Conservation (phyloP, 2,113 vertebrate species). For the cattle (Bos taurus) region ARS-UCD2.0 NC_037344.1:13745501-13746000, state of each 20-base stretch:
- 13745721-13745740: background rate
- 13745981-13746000: background rate
- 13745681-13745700: slow-evolving; percentile 23
- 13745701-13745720: background rate
- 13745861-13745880: background rate
- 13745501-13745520: background rate
- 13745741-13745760: background rate
- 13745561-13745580: background rate
- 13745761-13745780: background rate
- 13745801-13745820: background rate
- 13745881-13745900: background rate
- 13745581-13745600: background rate
- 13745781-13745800: background rate
- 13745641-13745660: background rate
- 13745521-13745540: background rate
- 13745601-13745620: background rate
- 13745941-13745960: background rate
- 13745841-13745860: background rate
- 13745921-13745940: background rate
- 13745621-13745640: background rate
- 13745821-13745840: background rate
- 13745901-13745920: background rate
- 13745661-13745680: background rate
- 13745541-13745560: background rate
- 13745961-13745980: background rate